phyloP scores from a whole-genome alignment of 1,140 invertebrate genomes.

The Drosophila asahinai region DNA sequence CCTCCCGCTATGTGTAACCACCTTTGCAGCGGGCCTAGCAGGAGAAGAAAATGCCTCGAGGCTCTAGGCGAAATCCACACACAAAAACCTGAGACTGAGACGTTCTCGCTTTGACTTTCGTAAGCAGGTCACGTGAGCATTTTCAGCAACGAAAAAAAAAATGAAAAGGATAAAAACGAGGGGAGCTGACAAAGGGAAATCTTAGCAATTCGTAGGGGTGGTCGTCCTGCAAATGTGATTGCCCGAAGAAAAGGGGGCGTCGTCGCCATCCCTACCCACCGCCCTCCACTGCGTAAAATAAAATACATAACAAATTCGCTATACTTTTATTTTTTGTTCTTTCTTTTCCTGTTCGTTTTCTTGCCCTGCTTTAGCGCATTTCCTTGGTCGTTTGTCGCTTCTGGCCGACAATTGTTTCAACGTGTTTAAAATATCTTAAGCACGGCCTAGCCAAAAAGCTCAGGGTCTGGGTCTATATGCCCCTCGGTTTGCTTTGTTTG shows the following conservation, averaged over 20 bases:
- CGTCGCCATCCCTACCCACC: slow-evolving; percentile 7
- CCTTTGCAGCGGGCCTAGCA: slow-evolving; percentile 2
- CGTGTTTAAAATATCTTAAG: slow-evolving; percentile 77
- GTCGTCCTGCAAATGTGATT: slow-evolving; percentile 68
- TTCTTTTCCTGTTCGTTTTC: slow-evolving; percentile 21
- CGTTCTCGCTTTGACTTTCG: slow-evolving; percentile 60
- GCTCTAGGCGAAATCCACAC: slow-evolving; percentile 51
- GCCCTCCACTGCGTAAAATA: slow-evolving; percentile 33
- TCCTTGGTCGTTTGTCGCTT: slow-evolving; percentile 40
- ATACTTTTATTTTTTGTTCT: slow-evolving; percentile 29
- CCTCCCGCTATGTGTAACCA: slow-evolving; percentile 25
- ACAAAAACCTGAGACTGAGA: slow-evolving; percentile 49
- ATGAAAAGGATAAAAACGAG: slow-evolving; percentile 22
- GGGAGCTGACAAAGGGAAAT: slow-evolving; percentile 52
- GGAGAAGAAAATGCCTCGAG: slow-evolving; percentile 34
- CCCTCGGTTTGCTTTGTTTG: slow-evolving; percentile 49
- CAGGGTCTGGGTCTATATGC: slow-evolving; percentile 37
- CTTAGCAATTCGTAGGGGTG: slow-evolving; percentile 33
- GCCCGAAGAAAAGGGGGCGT: slow-evolving; percentile 32
- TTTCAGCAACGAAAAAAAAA: slow-evolving; percentile 33
- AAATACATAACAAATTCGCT: slow-evolving; percentile 65
- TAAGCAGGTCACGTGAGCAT: slow-evolving; percentile 79
- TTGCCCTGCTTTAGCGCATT: slow-evolving; percentile 52
- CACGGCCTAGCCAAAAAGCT: slow-evolving; percentile 21
- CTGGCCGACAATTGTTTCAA: slow-evolving; percentile 67